Conservation (phyloP, 2,797 vertebrate genomes). For the Hydrolagus colliei region DNA sequence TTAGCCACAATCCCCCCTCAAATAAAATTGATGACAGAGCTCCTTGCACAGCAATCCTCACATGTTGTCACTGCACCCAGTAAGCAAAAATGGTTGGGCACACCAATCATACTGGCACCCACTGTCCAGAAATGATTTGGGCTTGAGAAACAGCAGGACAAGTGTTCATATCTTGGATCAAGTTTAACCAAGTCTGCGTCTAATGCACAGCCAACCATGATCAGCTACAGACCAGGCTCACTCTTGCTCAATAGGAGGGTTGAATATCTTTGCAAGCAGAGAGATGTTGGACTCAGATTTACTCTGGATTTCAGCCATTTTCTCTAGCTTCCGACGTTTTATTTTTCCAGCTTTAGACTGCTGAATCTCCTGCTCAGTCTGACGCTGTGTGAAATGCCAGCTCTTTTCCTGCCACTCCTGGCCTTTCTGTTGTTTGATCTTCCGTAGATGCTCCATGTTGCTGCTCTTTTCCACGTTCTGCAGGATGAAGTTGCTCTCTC, state of each 20-base stretch:
- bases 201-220: background rate
- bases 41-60: no score
- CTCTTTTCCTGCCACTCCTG: constrained; percentile 50
- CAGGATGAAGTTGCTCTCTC: constrained; percentile 79
- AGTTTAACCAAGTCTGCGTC: no score
- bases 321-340: constrained; percentile 47
- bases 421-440: constrained; percentile 42
- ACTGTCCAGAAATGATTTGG: no score
- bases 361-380: constrained; percentile 76
- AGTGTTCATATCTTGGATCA: no score
- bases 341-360: constrained; percentile 41
- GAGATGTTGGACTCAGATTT: constrained; percentile 63
- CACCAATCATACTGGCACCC: no score
- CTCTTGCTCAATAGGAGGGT: constrained; percentile 8
- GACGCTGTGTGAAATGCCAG: constrained; percentile 75
- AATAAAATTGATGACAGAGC: no score
- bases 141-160: no score
- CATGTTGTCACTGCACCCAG: no score
- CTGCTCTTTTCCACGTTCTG: constrained; percentile 64
- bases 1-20: no score
- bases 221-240: background rate
- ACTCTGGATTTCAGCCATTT: constrained; percentile 51
- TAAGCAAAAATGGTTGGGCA: no score
- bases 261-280: constrained; percentile 78
- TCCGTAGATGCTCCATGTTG: constrained; percentile 60